A percentile compares a stretch with the other conserved stretches of the same genome.
These are phyloP conservation scores for Barbus barbus DNA, from an alignment of 2,113 vertebrate species.

Conservation along the genomic window DNA sequence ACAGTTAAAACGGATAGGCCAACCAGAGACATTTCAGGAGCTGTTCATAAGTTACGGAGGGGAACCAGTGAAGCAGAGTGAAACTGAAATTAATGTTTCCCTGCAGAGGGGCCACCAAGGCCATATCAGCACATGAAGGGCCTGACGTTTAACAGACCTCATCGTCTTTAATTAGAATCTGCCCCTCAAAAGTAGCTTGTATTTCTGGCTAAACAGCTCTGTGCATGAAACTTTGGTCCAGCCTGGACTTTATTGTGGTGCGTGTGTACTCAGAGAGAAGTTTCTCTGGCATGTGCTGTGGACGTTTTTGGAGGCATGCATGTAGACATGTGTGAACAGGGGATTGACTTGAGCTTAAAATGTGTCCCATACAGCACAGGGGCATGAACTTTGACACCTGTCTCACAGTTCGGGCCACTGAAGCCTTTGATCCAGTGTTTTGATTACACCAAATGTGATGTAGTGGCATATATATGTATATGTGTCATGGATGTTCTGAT, in stretches of 20 bases:
- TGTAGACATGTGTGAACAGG: background rate
- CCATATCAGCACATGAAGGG: background rate
- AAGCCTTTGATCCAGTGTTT: background rate
- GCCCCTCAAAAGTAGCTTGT: constrained; percentile 40
- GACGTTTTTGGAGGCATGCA: background rate
- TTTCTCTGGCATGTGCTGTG: constrained; percentile 4
- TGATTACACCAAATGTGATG: background rate
- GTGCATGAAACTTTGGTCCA: background rate
- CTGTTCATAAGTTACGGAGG: background rate
- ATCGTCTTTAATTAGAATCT: constrained; percentile 60
- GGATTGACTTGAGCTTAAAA: background rate
- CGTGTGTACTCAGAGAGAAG: background rate
- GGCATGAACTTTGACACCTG: constrained; percentile 9
- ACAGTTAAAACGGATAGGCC: constrained; percentile 43
- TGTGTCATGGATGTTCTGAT: background rate
- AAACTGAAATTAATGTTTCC: constrained; percentile 6
- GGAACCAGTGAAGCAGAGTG: background rate
- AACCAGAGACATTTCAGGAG: background rate
- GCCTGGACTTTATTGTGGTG: constrained; percentile 12
- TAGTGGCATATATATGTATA: background rate
- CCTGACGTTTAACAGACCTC: constrained; percentile 46
- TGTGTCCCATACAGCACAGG: background rate
- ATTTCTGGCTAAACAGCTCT: background rate
- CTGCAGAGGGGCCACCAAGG: constrained; percentile 44
- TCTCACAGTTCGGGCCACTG: background rate